A percentile compares a stretch with the other conserved stretches of the same genome.
phyloP scores from a whole-genome alignment of 2,113 vertebrate species.

The Eurystomus gularis region DNA sequence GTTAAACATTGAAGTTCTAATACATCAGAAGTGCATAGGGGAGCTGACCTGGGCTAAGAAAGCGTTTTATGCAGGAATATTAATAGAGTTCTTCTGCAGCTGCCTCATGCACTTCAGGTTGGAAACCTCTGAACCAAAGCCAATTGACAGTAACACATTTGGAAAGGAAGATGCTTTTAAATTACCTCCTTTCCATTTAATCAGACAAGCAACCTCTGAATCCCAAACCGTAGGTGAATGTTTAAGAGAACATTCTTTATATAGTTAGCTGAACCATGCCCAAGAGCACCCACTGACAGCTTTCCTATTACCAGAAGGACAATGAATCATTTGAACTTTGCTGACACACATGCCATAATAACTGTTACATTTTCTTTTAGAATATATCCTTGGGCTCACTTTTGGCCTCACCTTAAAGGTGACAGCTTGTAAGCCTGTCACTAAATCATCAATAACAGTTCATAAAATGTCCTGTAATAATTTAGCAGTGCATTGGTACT shows the following conservation, averaged over 20 bases:
- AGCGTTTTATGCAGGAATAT: constrained; percentile 50
- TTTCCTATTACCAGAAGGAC: constrained; percentile 72
- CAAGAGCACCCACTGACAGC: constrained; percentile 66
- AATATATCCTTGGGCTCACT: constrained; percentile 56
- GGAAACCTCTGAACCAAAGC: constrained; percentile 64
- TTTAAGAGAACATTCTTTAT: constrained; percentile 64
- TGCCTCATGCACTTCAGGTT: constrained; percentile 56
- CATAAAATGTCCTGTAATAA: constrained; percentile 58
- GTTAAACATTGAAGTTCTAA: constrained; percentile 54
- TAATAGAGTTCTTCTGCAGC: constrained; percentile 46
- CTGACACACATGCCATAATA: constrained; percentile 67
- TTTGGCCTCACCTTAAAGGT: constrained; percentile 69
- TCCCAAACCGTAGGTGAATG: constrained; percentile 65
- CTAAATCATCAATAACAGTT: constrained; percentile 63
- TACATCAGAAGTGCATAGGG: constrained; percentile 60
- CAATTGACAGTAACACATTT: constrained; percentile 68
- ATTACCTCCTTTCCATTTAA: constrained; percentile 70
- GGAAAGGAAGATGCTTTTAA: constrained; percentile 68
- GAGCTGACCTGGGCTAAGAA: constrained; percentile 62
- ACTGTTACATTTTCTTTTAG: constrained; percentile 69
- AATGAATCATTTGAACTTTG: constrained; percentile 71
- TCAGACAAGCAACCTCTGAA: constrained; percentile 67
- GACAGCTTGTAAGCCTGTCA: constrained; percentile 64
- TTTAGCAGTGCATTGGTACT: constrained; percentile 48
- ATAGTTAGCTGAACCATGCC: constrained; percentile 65